These are phyloP conservation scores for Gymnobelideus leadbeateri DNA, from an alignment of 2,113 vertebrate genomes.

Conservation along the genomic window DNA sequence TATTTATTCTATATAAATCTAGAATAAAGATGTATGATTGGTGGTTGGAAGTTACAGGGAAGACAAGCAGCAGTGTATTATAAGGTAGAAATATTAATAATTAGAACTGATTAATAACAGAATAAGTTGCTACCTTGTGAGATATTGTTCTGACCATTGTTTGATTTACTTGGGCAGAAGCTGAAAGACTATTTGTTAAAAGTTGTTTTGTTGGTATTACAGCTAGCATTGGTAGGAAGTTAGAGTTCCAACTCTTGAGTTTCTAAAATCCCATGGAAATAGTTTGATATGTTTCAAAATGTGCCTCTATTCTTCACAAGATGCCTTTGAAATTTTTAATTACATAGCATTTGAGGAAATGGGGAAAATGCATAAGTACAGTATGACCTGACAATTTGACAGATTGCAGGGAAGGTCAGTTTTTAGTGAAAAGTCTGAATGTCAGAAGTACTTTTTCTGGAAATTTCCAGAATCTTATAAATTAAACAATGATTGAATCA, in stretches of 20 bases:
- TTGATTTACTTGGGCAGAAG: neutral
- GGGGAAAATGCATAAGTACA: neutral
- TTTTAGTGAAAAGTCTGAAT: neutral
- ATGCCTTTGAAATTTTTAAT: neutral
- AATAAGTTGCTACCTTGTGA: neutral
- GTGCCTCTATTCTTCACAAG: neutral
- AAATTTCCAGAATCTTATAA: neutral
- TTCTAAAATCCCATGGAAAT: neutral
- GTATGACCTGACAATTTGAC: neutral
- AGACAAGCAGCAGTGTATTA: neutral
- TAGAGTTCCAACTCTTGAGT: neutral
- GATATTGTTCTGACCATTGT: neutral
- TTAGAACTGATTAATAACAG: neutral
- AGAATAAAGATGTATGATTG: neutral
- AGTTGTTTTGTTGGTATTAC: neutral
- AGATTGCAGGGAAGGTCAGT: neutral
- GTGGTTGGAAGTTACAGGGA: neutral
- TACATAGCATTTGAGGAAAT: neutral
- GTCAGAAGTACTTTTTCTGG: neutral
- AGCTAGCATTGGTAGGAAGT: neutral
- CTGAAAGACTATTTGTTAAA: neutral
- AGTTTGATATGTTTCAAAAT: neutral
- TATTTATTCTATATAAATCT: neutral
- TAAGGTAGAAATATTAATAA: neutral
- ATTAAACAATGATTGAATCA: neutral